phyloP scores from a whole-genome alignment of 1,140 invertebrate genomes.

The Chironomus striatipennis region DNA sequence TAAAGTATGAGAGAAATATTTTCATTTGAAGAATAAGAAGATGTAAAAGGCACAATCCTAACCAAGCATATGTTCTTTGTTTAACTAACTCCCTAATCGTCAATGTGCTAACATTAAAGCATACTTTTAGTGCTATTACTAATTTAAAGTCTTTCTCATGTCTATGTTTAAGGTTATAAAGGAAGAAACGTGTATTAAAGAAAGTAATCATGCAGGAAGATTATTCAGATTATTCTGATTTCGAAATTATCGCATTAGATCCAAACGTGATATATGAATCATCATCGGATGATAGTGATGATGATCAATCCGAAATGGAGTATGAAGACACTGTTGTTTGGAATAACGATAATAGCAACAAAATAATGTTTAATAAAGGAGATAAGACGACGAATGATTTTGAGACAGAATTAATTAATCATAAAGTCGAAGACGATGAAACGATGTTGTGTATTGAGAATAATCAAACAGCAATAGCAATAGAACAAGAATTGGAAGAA shows the following conservation, averaged over 20 bases:
- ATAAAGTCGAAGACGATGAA: not conserved
- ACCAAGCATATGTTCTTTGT: not conserved
- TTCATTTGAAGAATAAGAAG: not conserved
- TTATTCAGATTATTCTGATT: not conserved
- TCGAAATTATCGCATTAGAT: not conserved
- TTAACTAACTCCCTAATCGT: not conserved
- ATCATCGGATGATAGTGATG: not conserved
- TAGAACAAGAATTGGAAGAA: not conserved
- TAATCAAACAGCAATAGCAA: not conserved
- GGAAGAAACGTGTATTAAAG: slow-evolving; percentile 5
- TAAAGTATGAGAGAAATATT: not conserved
- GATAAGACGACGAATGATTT: not conserved
- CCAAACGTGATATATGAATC: not conserved
- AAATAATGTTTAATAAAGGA: not conserved
- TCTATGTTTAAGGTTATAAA: not conserved
- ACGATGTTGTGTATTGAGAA: not conserved
- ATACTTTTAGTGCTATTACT: not conserved
- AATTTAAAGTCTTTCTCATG: not conserved
- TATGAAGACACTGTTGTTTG: not conserved
- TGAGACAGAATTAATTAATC: not conserved
- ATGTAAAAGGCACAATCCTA: not conserved
- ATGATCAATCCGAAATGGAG: not conserved
- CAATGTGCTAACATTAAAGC: not conserved
- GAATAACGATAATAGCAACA: not conserved
- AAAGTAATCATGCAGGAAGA: not conserved